Evolutionary conservation across 2,113 vertebrate species (phyloP).

Genomic region (Chloebia gouldiae): DNA sequence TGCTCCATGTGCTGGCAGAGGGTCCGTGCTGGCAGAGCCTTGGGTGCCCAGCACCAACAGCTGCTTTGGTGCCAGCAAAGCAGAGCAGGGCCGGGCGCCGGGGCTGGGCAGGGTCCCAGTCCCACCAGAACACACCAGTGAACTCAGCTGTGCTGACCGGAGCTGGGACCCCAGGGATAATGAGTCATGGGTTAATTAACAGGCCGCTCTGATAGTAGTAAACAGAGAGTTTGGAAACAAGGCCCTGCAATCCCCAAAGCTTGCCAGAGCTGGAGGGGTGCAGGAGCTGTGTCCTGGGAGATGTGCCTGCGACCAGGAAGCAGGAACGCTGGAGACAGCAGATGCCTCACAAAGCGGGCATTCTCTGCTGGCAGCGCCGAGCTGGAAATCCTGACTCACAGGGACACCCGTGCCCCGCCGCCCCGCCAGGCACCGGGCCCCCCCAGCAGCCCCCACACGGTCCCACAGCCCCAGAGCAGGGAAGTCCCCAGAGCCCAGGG

Average conservation of each 20-base stretch:
- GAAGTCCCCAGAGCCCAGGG: background rate
- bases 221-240: background rate
- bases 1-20: fast-evolving
- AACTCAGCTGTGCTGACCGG: fast-evolving
- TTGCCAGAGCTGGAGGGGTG: background rate
- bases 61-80: background rate
- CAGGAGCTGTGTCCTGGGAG: background rate
- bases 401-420: fast-evolving
- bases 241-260: fast-evolving
- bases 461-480: fast-evolving
- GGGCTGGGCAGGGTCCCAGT: background rate
- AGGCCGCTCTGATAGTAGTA: background rate
- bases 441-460: background rate
- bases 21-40: background rate
- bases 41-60: fast-evolving
- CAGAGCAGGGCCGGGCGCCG: fast-evolving
- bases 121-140: fast-evolving
- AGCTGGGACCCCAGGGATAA: background rate
- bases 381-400: background rate
- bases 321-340: background rate
- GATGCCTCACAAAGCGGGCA: background rate
- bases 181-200: fast-evolving
- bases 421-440: fast-evolving
- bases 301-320: background rate
- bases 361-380: background rate